Evolutionary conservation across 2,113 vertebrate species (phyloP), one percentile per base, ranked within the genome.

Genomic region (Panthera leo): DNA sequence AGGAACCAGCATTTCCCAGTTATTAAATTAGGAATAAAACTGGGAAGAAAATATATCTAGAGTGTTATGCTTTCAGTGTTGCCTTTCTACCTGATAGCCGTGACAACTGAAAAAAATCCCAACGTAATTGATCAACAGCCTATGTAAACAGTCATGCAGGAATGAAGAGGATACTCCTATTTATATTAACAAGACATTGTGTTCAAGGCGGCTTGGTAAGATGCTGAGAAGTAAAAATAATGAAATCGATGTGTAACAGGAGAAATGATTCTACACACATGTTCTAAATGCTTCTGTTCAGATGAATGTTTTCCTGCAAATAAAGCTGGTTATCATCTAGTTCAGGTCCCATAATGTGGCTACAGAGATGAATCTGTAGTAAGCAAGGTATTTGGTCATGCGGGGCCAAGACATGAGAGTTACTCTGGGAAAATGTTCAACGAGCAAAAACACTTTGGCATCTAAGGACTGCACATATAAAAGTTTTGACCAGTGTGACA

Each of bases 241-340:
- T 73, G 79, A 97, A 98, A 97, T 92, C 93, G 79, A 67, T 98
- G 70, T 78, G 65, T 94, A 73, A 95, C 96, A 97, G 85, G 31
- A 97, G 51, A 84, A 98, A 93, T 97, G 96, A 98, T 97, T 98
- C 97, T 92, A 97, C 89, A 97, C 95, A 97, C 97, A 93, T 98
- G 98, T 96, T 98, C 53, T 90, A 87, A 98, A 98, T 97, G 93
- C 82, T 97, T 97, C 96, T 97, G 63, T 89, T 98, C 91, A 98
- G 96, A 98, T 98, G 98, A 98, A 98, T 98, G 97, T 97, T 98
- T 99, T 98, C 96, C 98, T 98, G 95, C 86, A 96, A 98, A 95
- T 98, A 97, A 98, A 98, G 97, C 96, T 97, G 92, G 92, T 97
- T 98, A 97, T 95, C 76, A 97, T 95, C 85, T 96, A 75, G 73